phyloP scores from a whole-genome alignment of 1,140 invertebrate genomes.

The Drosophila subobscura region DNA sequence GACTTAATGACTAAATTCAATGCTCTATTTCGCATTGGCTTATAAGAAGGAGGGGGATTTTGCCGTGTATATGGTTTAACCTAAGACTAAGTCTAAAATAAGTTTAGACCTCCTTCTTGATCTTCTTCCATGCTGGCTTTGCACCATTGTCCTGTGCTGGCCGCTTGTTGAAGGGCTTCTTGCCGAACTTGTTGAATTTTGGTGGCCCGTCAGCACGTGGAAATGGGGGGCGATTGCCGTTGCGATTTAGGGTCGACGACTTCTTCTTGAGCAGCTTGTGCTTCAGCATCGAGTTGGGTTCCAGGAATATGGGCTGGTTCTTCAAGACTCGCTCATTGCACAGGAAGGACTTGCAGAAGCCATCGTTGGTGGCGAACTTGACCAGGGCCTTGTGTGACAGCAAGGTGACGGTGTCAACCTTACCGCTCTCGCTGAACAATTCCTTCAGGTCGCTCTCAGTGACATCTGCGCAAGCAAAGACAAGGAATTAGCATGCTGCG shows the following conservation, averaged over 20 bases:
- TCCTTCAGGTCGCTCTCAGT: slow-evolving; percentile 36
- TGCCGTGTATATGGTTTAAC: slow-evolving; percentile 16
- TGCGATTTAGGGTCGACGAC: not conserved
- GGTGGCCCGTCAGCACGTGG: not conserved
- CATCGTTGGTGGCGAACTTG: slow-evolving; percentile 55
- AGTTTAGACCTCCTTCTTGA: slow-evolving; percentile 9
- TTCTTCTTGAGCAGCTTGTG: slow-evolving; percentile 10
- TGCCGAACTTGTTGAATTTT: slow-evolving; percentile 38
- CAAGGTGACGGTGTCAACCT: slow-evolving; percentile 45
- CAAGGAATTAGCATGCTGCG: not conserved
- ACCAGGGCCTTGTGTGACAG: slow-evolving; percentile 33
- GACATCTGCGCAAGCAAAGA: slow-evolving; percentile 9
- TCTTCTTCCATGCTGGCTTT: slow-evolving; percentile 32
- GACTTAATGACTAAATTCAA: slow-evolving; percentile 31
- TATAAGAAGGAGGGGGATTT: not conserved
- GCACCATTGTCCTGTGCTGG: slow-evolving; percentile 24
- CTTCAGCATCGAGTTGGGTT: slow-evolving; percentile 64
- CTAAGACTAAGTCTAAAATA: slow-evolving; percentile 48
- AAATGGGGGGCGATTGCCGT: not conserved
- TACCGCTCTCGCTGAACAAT: slow-evolving; percentile 44
- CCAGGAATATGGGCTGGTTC: slow-evolving; percentile 57
- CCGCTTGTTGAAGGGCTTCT: slow-evolving; percentile 60
- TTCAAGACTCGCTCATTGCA: slow-evolving; percentile 43
- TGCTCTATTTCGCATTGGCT: slow-evolving; percentile 1
- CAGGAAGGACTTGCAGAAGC: slow-evolving; percentile 70